Base-by-base conservation (phyloP, 2,113 vertebrate genomes). In the Gasterosteus nipponicus region DNA sequence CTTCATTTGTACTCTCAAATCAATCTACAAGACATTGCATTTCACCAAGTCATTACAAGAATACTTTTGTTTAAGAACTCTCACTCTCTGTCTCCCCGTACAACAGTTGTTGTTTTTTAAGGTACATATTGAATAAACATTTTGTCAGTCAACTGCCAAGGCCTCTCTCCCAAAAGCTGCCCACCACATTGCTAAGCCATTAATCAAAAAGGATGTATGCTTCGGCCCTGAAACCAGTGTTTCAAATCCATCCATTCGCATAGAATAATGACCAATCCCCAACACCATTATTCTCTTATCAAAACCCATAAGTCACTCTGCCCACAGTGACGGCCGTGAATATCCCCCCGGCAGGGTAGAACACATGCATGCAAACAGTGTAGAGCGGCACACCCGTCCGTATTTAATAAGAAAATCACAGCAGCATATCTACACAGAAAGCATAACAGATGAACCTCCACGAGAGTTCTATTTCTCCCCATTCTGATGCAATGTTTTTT, bases 201-300 rank as follows among this genome's bases (percentile, higher is more conserved):
- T 84, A 79, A 89, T 90, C 85, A 89, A 78, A 42, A 81, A 56
- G 29, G 18, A 38, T 10, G 54, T 49, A 63, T 69, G 72, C 73
- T 69, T 47, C 56, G 68, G 56, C 86, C 62, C 67, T 49, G 10
- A 85, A 73, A 47, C 64, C 75, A 73, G 69, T 65, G 80, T 89
- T 89, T 86, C 61, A 91, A 77, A 90, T 80, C 67, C 71, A 78
- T 78, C 86, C 73, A 67, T 68, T 53, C 62, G 10, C 69, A 59
- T 29, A 29, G 75, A 89, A 86, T 88, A 86, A 93, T 85, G 85
- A 84, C 80, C 84, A 78, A 78, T 89, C 62, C 82, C 85, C 49
- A 47, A 65, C 69, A 29, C 80, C 76, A 89, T 92, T 92, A 91
- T 91, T 91, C 73, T 90, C 87, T 90, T 89, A 93, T 89, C 90